phyloP scores from a whole-genome alignment of 1,140 invertebrate genomes.

The Pteromalus puparum region DNA sequence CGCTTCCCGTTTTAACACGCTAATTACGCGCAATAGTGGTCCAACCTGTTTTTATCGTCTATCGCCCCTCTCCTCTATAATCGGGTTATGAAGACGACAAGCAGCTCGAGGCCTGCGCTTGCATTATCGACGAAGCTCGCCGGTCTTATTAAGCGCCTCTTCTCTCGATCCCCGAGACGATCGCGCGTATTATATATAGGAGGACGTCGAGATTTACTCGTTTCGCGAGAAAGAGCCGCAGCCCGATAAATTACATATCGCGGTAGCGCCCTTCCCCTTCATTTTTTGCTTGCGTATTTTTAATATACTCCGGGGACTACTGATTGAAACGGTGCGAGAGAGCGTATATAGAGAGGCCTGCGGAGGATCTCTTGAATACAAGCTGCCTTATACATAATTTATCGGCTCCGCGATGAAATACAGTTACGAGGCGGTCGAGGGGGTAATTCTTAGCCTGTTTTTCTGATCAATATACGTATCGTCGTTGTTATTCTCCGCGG shows the following conservation, averaged over 20 bases:
- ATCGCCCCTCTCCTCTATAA: constrained; percentile 37
- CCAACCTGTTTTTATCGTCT: constrained; percentile 58
- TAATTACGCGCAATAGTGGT: constrained; percentile 56
- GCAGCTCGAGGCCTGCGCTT: constrained; percentile 13
- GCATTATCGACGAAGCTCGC: constrained; percentile 47
- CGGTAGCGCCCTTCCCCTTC: constrained; percentile 2
- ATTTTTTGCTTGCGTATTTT: constrained; percentile 46
- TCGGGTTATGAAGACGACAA: constrained; percentile 52
- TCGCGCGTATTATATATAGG: constrained; percentile 15
- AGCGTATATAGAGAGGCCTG: not conserved
- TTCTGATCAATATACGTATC: constrained; percentile 26
- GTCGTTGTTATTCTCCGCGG: not conserved
- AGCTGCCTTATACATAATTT: constrained; percentile 51
- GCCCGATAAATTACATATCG: constrained; percentile 40
- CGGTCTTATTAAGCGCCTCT: constrained; percentile 5
- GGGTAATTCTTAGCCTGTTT: constrained; percentile 46
- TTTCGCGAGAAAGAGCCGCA: constrained; percentile 29
- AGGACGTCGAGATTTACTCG: constrained; percentile 44
- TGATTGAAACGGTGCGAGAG: constrained; percentile 48
- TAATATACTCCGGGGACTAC: constrained; percentile 52
- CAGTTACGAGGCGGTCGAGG: constrained; percentile 32
- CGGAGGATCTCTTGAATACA: constrained; percentile 34
- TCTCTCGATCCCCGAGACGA: constrained; percentile 10
- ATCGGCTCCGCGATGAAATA: constrained; percentile 44
- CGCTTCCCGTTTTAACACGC: constrained; percentile 46